These are phyloP conservation scores for Neopipo cinnamomea DNA, from an alignment of 2,113 vertebrate species.

Conservation along the genomic window DNA sequence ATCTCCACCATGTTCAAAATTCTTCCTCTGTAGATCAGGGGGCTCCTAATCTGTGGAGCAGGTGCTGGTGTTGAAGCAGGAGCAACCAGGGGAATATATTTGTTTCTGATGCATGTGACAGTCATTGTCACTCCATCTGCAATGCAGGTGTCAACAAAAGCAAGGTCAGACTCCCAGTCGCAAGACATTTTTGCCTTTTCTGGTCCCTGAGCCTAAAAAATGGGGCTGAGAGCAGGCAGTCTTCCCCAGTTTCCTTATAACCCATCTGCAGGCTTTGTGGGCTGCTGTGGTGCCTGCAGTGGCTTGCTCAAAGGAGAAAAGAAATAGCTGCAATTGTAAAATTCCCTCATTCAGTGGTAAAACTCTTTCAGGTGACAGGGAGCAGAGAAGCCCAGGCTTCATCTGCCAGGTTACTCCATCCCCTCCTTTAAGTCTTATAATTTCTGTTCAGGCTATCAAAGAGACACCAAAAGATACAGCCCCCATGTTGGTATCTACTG, in stretches of 20 bases:
- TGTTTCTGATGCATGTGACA: background rate
- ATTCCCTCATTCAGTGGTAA: background rate
- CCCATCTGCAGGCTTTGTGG: background rate
- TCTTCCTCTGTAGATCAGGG: background rate
- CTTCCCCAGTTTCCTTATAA: background rate
- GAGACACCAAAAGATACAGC: background rate
- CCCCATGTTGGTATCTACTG: background rate
- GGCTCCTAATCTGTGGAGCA: background rate
- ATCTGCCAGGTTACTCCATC: background rate
- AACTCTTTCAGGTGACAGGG: background rate
- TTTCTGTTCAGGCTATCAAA: background rate
- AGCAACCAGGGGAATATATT: background rate
- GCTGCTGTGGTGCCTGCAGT: background rate
- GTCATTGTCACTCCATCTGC: background rate
- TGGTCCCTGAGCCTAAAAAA: background rate
- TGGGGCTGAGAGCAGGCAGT: background rate
- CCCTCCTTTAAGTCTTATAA: background rate
- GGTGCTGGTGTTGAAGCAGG: background rate
- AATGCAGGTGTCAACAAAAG: background rate
- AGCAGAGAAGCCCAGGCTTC: background rate
- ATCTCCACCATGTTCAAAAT: background rate
- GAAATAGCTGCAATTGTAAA: background rate
- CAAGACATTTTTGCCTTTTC: background rate
- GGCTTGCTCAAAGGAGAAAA: background rate
- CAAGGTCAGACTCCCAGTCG: background rate